Base-by-base conservation (phyloP, 2,797 vertebrate species). In the Euphonia xanthogaster region DNA sequence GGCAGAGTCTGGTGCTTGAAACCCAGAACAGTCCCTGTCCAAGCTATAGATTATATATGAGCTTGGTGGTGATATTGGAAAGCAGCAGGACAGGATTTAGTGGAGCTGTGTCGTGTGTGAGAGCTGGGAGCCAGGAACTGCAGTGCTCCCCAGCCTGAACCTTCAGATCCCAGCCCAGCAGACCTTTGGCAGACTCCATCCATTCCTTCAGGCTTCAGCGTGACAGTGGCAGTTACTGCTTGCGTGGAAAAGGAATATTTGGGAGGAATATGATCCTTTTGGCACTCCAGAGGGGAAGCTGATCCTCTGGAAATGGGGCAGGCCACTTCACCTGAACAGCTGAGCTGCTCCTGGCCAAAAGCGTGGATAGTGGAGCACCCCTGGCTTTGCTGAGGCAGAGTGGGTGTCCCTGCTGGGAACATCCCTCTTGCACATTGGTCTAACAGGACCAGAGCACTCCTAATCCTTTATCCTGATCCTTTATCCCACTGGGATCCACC, bases 401-500 rank as follows among this genome's bases (percentile, higher is more conserved):
- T 11, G 20, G 40, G 51, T 44, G 42, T 54, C 53, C 70, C 24
- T 58, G 48, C 12, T 2, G 22, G 57, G 21, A 73, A 4, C 22
- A 33, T 58, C 51, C 28, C 25, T 39, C 30, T 47, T 39, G 16
- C 47, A 0, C 75, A 1, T 4, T 44, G 55, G 6, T 55, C 10
- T 67, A 1, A n/a, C 15, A 28, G 51, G 12, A n/a, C n/a, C 35
- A 33, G 60, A 60, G 54, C 60, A 45, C 0, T 18, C 65, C 62
- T 42, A 2, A 30, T 35, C 51, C 13, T 57, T 44, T 3, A 27
- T 45, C 48, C 58, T 50, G 2, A 30, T n/a, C 48, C 66, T 53
- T 48, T 21, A 37, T 40, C 51, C 14, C 0, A 0, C 53, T 45
- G 23, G 16, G 7, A 15, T 62, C 62, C 6, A 0, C 15, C 1